These are phyloP conservation scores for Mantis religiosa DNA, from an alignment of 2,888 invertebrate species.

Conservation along the genomic window DNA sequence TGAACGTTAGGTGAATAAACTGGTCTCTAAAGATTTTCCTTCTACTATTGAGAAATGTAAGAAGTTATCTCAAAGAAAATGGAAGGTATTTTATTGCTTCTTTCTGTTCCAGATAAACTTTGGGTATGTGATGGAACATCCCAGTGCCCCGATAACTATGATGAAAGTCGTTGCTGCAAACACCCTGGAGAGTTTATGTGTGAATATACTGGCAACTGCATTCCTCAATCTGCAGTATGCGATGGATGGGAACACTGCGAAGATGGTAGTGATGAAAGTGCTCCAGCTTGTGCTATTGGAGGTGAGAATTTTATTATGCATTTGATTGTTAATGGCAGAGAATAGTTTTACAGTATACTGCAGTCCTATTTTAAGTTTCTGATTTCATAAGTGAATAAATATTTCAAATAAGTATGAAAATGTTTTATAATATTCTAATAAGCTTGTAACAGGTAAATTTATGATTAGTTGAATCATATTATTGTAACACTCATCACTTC, in stretches of 20 bases:
- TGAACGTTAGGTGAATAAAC: no score
- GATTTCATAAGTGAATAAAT: no score
- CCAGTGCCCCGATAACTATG: conserved; percentile 65
- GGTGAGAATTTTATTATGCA: conserved; percentile 34
- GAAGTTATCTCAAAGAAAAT: not conserved
- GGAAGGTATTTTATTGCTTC: not conserved
- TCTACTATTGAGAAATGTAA: no score
- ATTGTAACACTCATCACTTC: no score
- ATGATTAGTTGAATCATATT: no score
- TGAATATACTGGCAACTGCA: conserved; percentile 68
- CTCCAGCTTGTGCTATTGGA: conserved; percentile 53
- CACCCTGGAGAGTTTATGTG: conserved; percentile 61
- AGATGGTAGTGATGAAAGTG: conserved; percentile 75
- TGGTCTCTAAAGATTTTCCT: no score
- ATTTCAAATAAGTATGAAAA: no score
- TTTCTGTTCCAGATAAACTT: conserved; percentile 41
- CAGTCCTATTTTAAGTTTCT: no score
- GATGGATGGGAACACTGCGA: conserved; percentile 75
- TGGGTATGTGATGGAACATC: conserved; percentile 59
- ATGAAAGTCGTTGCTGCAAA: conserved; percentile 65
- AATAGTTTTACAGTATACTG: no score
- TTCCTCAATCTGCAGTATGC: conserved; percentile 63
- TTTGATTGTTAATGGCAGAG: no score
- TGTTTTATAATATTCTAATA: no score
- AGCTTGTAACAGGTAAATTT: no score